A percentile compares a stretch with the other conserved stretches of the same genome.
These are phyloP conservation scores for Geopemphigus sp. DNA, from an alignment of 1,140 invertebrate species.

Conservation along the genomic window DNA sequence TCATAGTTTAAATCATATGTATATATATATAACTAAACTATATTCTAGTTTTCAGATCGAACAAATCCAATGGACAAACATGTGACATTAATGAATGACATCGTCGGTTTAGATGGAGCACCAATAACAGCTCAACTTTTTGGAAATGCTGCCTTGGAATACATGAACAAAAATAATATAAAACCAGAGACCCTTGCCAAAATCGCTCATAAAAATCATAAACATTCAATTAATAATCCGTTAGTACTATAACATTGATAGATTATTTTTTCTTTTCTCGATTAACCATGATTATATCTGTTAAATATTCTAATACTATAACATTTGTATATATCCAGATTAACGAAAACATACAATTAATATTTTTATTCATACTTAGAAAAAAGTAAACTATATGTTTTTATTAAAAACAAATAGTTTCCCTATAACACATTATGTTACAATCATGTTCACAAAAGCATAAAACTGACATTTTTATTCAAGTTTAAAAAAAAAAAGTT, in stretches of 20 bases:
- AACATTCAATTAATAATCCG: constrained; percentile 94
- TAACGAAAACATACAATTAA: too few species aligned
- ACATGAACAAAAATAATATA: constrained; percentile 96
- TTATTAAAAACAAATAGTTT: too few species aligned
- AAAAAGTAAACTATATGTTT: too few species aligned
- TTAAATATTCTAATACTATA: too few species aligned
- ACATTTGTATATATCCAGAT: too few species aligned
- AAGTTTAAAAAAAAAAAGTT: too few species aligned
- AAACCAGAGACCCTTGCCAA: constrained; percentile 92
- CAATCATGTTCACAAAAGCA: too few species aligned
- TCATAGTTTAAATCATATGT: too few species aligned
- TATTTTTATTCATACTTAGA: too few species aligned
- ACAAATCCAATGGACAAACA: constrained; percentile 94
- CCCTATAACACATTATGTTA: too few species aligned
- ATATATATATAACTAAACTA: background rate
- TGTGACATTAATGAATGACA: constrained; percentile 78
- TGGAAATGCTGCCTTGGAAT: constrained; percentile 92
- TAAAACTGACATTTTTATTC: too few species aligned
- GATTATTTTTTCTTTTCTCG: background rate
- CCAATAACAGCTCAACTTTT: constrained; percentile 94
- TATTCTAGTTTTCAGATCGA: constrained; percentile 74
- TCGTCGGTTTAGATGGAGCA: constrained; percentile 71
- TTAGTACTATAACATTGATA: constrained; percentile 58
- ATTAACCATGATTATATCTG: too few species aligned
- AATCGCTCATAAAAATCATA: constrained; percentile 96